Base-by-base conservation (phyloP, 2,888 invertebrate genomes). In the Parthenolecanium corni region DNA sequence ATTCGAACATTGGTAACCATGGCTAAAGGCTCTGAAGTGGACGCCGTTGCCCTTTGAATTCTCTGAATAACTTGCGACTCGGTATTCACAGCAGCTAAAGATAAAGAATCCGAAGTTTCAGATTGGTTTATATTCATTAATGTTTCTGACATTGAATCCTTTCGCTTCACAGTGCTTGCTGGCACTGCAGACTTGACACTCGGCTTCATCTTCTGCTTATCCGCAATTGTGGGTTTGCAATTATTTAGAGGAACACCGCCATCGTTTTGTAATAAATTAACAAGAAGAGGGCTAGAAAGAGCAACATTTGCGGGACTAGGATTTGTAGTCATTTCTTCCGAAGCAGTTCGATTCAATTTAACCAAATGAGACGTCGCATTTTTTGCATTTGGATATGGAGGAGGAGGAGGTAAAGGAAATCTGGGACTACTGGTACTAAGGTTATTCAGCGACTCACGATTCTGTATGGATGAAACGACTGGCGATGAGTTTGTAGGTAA, bases 401-500 rank as follows among this genome's bases (percentile, higher is more conserved):
- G 69, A 21, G 70, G 69, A n/a, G n/a, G n/a, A 12, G 68, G 68
- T 46, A 64, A 65, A 18, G 52, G 36, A 36, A 62, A 62, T 23
- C 46, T 40, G 42, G 23, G 52, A 51, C 24, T 52, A 18, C 25
- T 63, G 18, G n/a, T 46, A 89, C 75, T 89, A 85, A 54, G 89
- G 88, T 73, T 89, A 83, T 25, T 52, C n/a, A 12, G 14, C 12
- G 23, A 14, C 12, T 23, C 23, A 18, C 2, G 16, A 11, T 25
- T 53, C 36, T 31, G 24, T n/a, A 36, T 12, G 5, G 53, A 14
- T 18, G 24, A n/a, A 66, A 87, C 79, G 54, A 79, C 87, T 72
- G 88, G 87, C 52, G 89, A 89, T 91, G 92, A 91, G 74, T 90
- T 90, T 71, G 89, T 87, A 74, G 91, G 91, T 46, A 91, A 90